Percentiles rank a stretch among this genome's conserved stretches.
phyloP scores from a whole-genome alignment of 2,797 vertebrate species.

The Pangasius krempfi region DNA sequence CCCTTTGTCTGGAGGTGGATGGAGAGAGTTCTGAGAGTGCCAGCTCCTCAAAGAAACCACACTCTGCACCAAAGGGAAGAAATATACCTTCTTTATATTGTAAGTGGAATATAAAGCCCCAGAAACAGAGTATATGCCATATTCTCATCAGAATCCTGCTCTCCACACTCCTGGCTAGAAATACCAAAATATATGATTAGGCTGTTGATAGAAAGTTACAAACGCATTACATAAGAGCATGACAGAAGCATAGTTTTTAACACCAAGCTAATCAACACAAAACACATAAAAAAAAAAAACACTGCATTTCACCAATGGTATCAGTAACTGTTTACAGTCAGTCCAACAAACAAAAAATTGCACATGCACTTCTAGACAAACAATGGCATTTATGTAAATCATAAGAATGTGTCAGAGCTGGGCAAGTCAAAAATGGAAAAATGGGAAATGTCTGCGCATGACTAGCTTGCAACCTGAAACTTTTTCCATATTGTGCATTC shows the following conservation, averaged over 20 bases:
- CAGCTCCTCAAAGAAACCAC: constrained; percentile 6
- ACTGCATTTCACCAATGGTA: neutral
- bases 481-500: neutral
- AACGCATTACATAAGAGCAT: neutral
- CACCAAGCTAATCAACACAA: neutral
- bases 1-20: constrained; percentile 31
- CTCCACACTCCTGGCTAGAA: neutral
- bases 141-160: neutral
- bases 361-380: neutral
- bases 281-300: neutral
- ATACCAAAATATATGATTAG: neutral
- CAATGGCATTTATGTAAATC: neutral
- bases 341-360: neutral
- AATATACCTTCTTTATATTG: neutral
- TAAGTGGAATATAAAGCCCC: neutral
- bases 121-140: neutral
- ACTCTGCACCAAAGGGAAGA: neutral
- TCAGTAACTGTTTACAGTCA: neutral
- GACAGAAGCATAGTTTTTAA: neutral
- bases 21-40: neutral
- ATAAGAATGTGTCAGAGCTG: neutral
- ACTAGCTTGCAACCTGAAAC: neutral
- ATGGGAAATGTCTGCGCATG: neutral
- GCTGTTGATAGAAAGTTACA: neutral
- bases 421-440: neutral